Base-by-base conservation (phyloP, 2,797 vertebrate species). In the Periparus ater region DNA sequence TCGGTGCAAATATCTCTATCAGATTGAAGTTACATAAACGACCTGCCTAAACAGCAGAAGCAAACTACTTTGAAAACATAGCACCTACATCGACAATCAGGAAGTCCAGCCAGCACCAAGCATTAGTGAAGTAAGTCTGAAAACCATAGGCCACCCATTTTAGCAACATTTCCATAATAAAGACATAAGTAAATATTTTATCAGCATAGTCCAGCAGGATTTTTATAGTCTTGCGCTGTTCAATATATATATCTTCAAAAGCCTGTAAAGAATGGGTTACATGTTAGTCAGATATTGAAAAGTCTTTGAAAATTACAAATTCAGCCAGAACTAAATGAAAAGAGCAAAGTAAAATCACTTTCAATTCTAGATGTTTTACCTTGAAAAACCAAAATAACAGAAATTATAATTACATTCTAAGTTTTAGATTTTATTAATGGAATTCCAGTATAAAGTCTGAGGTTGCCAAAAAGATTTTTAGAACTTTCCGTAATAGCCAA, bases 61-160 rank as follows among this genome's bases (percentile, higher is more conserved):
- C 7, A 85, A 7, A n/a, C 10, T 89, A 25, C 32, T 60, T 17
- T 23, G 25, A 55, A 85, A 74, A 30, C 36, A 71, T 22, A 70
- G n/a, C 97, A 99, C 99, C 57, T 98, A 99, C 99, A 97, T 99
- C 98, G 62, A 99, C 99, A 97, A 99, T 99, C 72, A 99, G 95
- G 97, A 99, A 99, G 97, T 99, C 99, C 97, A 99, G 97, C 99
- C 99, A 99, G 97, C 99, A 99, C 99, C 99, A 99, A 84, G 99
- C 99, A 95, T 99, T 99, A 91, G 99, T 99, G 97, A 99, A 99
- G 90, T 99, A 99, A 26, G 98, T 99, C 73, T 98, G 98, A 97
- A 99, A 99, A 94, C 99, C 99, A 96, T 99, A 99, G 2, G 99
- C 99, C 50, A 99, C 98, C 99, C 99, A 99, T 97, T 99, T 99